A percentile compares a stretch with the other conserved stretches of the same genome.
Conservation (phyloP, 2,113 vertebrate species). For the Rhegmatorhina hoffmannsi region DNA sequence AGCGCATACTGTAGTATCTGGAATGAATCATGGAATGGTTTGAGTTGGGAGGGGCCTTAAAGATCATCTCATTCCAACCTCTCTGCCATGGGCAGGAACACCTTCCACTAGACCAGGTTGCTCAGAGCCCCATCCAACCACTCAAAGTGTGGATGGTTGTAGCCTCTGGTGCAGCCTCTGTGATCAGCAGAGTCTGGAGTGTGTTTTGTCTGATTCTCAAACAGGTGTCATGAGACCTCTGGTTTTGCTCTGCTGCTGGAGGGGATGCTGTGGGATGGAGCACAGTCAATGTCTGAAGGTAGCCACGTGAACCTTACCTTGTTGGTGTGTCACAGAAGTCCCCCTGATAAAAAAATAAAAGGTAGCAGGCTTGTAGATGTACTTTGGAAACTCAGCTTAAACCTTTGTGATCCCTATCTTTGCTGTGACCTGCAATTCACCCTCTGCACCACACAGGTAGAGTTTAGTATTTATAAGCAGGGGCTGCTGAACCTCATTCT, state of each 20-base stretch:
- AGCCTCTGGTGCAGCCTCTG: not conserved
- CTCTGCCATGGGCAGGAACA: not conserved
- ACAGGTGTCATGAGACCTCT: fast-evolving
- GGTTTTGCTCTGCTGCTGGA: not conserved
- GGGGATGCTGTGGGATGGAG: not conserved
- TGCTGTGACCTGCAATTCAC: conserved; percentile 18
- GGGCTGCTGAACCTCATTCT: not conserved
- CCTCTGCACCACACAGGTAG: not conserved
- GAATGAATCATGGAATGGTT: not conserved
- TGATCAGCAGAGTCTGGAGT: fast-evolving
- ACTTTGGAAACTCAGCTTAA: conserved; percentile 28
- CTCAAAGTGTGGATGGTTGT: not conserved
- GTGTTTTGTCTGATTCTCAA: not conserved
- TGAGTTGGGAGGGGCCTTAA: not conserved
- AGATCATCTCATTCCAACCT: not conserved
- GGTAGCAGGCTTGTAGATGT: not conserved
- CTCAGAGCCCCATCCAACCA: not conserved
- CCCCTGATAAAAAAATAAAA: not conserved
- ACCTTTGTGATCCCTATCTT: conserved; percentile 35
- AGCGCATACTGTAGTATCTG: not conserved
- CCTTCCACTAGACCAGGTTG: not conserved
- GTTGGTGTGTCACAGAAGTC: fast-evolving
- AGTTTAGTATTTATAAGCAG: conserved; percentile 47
- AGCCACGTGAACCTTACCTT: fast-evolving
- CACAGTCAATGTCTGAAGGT: not conserved